These are phyloP conservation scores for Buphagus erythrorhynchus DNA, from an alignment of 2,797 vertebrate species.

Conservation along the genomic window DNA sequence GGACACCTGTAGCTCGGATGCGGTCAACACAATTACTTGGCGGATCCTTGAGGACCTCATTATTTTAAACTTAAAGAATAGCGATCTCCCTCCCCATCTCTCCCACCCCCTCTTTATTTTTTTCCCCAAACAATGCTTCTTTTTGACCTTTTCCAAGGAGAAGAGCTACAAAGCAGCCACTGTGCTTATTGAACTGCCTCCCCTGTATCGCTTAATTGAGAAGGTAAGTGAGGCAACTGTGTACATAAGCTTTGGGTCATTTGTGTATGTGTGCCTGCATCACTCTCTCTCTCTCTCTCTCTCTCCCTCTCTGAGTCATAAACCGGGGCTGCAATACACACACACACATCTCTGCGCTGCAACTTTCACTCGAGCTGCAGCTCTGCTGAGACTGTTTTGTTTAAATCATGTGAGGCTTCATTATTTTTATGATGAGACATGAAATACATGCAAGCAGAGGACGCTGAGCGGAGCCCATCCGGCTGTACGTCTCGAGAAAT, in stretches of 20 bases:
- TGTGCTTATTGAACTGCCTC: constrained; percentile 79
- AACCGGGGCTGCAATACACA: constrained; percentile 67
- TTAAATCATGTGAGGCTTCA: constrained; percentile 78
- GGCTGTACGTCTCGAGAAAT: constrained; percentile 44
- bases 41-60: constrained; percentile 84
- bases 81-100: constrained; percentile 55
- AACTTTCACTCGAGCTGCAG: constrained; percentile 76
- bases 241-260: constrained; percentile 70
- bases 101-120: constrained; percentile 62
- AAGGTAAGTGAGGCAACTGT: constrained; percentile 85
- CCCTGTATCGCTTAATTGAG: constrained; percentile 83
- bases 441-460: constrained; percentile 65
- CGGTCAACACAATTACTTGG: constrained; percentile 74
- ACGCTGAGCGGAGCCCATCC: constrained; percentile 29
- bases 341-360: constrained; percentile 60
- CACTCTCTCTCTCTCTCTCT: not conserved
- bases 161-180: constrained; percentile 78
- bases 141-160: constrained; percentile 86
- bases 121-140: constrained; percentile 79
- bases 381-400: constrained; percentile 74
- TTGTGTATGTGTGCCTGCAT: constrained; percentile 70
- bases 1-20: constrained; percentile 89
- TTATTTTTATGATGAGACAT: constrained; percentile 80
- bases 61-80: constrained; percentile 80
- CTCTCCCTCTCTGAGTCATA: constrained; percentile 62